Conservation (phyloP, 2,888 invertebrate genomes). For the Phlogophora meticulosa region DNA sequence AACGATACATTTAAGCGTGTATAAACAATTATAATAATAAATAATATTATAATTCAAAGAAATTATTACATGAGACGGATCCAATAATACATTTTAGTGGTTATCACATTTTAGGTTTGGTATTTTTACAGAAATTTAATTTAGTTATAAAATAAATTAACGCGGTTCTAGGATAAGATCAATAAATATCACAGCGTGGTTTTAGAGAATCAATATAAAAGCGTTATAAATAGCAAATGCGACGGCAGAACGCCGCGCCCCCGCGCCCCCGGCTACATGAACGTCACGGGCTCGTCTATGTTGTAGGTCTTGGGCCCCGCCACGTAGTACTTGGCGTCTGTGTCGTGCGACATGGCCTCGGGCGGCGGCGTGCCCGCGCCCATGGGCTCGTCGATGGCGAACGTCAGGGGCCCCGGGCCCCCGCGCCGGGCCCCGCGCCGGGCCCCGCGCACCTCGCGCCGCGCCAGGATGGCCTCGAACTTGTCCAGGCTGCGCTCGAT, state of each 20-base stretch:
- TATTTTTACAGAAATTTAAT: constrained; percentile 22
- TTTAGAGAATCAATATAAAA: constrained; percentile 42
- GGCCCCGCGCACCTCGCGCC: constrained; percentile 61
- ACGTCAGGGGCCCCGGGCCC: constrained; percentile 63
- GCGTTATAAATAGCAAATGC: constrained; percentile 31
- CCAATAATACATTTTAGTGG: constrained; percentile 33
- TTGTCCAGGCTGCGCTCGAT: constrained; percentile 88
- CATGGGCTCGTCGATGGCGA: constrained; percentile 68
- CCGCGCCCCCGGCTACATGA: constrained; percentile 55
- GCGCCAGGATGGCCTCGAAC: constrained; percentile 82
- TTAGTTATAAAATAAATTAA: constrained; percentile 42
- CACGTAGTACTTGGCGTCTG: constrained; percentile 75
- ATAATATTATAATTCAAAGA: constrained; percentile 15
- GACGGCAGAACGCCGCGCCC: constrained; percentile 4
- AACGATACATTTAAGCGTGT: constrained; percentile 41
- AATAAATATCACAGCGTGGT: constrained; percentile 64
- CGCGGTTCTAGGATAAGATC: constrained; percentile 52
- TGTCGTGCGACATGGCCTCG: constrained; percentile 51
- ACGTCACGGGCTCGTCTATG: constrained; percentile 90
- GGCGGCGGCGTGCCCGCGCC: constrained; percentile 42
- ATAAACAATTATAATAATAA: constrained; percentile 13
- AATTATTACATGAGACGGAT: constrained; percentile 20
- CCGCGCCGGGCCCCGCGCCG: constrained; percentile 1
- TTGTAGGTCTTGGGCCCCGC: constrained; percentile 90
- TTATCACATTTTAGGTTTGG: constrained; percentile 31